Conservation (phyloP, 2,888 invertebrate species). For the Gymnosoma rotundatum region DNA sequence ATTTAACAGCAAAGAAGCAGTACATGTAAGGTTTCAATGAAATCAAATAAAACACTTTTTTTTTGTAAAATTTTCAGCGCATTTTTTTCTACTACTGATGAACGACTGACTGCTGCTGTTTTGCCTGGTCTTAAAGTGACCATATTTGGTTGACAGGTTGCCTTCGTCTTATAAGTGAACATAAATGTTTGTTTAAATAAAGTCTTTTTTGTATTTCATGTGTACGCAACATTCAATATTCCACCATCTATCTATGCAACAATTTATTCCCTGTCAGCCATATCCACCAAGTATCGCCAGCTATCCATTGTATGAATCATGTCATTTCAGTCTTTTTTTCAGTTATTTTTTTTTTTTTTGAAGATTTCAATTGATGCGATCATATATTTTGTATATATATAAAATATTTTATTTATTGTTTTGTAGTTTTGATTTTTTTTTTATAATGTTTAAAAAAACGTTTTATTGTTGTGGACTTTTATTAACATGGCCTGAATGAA, state of each 20-base stretch:
- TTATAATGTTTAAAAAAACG: slow-evolving; percentile 30
- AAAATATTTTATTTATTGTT: slow-evolving; percentile 57
- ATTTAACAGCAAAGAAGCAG: slow-evolving; percentile 23
- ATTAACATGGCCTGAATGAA: slow-evolving; percentile 60
- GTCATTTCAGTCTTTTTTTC: slow-evolving; percentile 35
- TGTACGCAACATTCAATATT: slow-evolving; percentile 46
- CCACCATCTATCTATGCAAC: slow-evolving; percentile 34
- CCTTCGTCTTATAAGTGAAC: slow-evolving; percentile 64
- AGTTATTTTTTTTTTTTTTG: slow-evolving; percentile 24
- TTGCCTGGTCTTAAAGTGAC: slow-evolving; percentile 63
- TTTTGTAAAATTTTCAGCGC: slow-evolving; percentile 35
- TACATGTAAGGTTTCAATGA: slow-evolving; percentile 20
- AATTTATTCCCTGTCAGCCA: slow-evolving; percentile 34
- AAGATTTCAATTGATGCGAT: slow-evolving; percentile 61
- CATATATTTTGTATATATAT: slow-evolving; percentile 28
- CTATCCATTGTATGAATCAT: slow-evolving; percentile 56
- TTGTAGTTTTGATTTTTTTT: slow-evolving; percentile 18
- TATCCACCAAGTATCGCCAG: slow-evolving; percentile 21
- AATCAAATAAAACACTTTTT: slow-evolving; percentile 7
- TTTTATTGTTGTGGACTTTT: slow-evolving; percentile 70
- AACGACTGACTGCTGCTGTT: slow-evolving; percentile 39
- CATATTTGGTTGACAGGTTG: slow-evolving; percentile 70
- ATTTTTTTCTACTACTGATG: slow-evolving; percentile 55
- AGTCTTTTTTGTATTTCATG: slow-evolving; percentile 39
- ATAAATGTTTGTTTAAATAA: slow-evolving; percentile 39